phyloP scores from a whole-genome alignment of 2,113 vertebrate species.

The Helogale parvula region DNA sequence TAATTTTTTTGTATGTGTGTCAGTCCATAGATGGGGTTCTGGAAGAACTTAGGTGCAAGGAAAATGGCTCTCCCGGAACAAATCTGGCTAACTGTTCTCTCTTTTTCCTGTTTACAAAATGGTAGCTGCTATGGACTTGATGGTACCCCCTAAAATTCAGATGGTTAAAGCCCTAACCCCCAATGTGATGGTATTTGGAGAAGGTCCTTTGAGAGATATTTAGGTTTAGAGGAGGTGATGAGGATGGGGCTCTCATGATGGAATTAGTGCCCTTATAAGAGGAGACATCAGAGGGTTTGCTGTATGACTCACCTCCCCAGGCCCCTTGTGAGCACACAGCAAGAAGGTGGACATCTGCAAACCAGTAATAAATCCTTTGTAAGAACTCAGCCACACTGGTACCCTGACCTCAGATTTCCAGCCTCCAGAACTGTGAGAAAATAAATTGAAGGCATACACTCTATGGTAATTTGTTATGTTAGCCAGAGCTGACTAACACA shows the following conservation, averaged over 20 bases:
- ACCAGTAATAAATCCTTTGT: not conserved
- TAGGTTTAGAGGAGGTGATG: not conserved
- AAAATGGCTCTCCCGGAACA: constrained; percentile 25
- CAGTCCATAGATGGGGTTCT: not conserved
- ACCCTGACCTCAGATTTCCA: not conserved
- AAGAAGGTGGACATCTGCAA: not conserved
- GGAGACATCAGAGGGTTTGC: not conserved
- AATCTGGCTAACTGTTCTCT: not conserved
- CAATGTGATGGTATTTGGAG: not conserved
- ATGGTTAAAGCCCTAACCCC: not conserved
- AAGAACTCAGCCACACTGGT: not conserved
- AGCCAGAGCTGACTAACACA: not conserved
- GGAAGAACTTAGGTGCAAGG: not conserved
- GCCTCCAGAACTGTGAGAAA: constrained; percentile 16
- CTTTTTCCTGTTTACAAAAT: constrained; percentile 17
- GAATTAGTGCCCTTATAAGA: not conserved
- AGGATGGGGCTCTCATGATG: not conserved
- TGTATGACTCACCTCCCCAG: fast-evolving
- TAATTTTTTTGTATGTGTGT: not conserved
- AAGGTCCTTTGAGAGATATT: not conserved
- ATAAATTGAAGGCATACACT: not conserved
- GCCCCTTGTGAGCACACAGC: not conserved
- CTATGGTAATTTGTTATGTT: not conserved
- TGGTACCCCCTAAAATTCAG: not conserved
- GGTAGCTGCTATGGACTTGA: constrained; percentile 31